These are phyloP conservation scores for Hylaea fasciaria DNA, from an alignment of 2,888 invertebrate species.

Conservation along the genomic window DNA sequence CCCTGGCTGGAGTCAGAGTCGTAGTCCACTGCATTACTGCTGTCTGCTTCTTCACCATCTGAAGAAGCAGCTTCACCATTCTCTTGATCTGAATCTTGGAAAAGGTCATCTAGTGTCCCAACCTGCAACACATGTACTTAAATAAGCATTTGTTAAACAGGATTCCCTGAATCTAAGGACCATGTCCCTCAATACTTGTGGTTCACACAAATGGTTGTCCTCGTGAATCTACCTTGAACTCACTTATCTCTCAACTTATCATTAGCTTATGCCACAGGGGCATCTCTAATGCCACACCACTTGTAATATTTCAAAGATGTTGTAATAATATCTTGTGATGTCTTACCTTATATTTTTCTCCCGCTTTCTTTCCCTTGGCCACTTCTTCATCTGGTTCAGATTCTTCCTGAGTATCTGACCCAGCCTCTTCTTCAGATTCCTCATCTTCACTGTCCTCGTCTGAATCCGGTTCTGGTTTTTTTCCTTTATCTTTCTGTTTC, in stretches of 20 bases:
- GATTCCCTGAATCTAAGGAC: too few species aligned
- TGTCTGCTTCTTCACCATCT: constrained; percentile 62
- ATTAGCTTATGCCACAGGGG: too few species aligned
- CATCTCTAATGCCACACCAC: too few species aligned
- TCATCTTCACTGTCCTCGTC: constrained; percentile 60
- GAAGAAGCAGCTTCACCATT: constrained; percentile 60
- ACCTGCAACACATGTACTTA: constrained; percentile 54
- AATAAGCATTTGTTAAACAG: background rate
- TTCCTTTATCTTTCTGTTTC: constrained; percentile 63
- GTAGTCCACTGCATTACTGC: constrained; percentile 63
- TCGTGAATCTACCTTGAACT: too few species aligned
- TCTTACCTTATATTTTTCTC: constrained; percentile 74
- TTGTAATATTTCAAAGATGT: too few species aligned
- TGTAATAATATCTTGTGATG: background rate
- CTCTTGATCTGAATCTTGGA: constrained; percentile 76
- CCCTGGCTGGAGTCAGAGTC: constrained; percentile 70
- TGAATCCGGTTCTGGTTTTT: constrained; percentile 46
- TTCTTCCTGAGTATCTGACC: constrained; percentile 51
- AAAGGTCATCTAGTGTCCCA: constrained; percentile 83
- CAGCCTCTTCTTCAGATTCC: constrained; percentile 53
- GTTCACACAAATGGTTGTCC: too few species aligned
- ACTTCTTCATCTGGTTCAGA: constrained; percentile 49
- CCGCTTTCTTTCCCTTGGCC: constrained; percentile 53
- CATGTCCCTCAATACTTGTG: too few species aligned
- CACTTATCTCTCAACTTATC: too few species aligned